Conservation (phyloP, 1,140 invertebrate species). For the Semibalanus balanoides region DNA sequence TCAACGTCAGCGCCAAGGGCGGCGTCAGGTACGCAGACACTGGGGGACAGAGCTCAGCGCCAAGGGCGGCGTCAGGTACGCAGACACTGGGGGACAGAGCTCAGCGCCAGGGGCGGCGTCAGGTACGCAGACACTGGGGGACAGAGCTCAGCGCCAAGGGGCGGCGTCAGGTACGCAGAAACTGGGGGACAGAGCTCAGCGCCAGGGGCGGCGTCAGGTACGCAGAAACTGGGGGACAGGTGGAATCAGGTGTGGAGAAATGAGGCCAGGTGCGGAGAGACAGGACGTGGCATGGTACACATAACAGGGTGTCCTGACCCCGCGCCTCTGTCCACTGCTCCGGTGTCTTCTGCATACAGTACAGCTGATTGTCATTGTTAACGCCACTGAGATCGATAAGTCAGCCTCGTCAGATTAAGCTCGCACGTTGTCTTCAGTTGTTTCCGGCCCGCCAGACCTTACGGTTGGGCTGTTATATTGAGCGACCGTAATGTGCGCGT, state of each 20-base stretch:
- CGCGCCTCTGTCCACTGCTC: too few relatives aligned
- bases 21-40: conserved; percentile 58
- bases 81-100: neutral
- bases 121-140: neutral
- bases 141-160: neutral
- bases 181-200: neutral
- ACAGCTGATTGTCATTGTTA: too few relatives aligned
- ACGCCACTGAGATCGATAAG: too few relatives aligned
- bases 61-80: conserved; percentile 35
- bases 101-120: neutral
- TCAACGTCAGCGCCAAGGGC: conserved; percentile 72
- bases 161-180: neutral
- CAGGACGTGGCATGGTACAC: too few relatives aligned
- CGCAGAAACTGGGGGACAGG: neutral
- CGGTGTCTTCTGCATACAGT: too few relatives aligned
- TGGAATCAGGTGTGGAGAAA: too few relatives aligned
- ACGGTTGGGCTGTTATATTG: neutral
- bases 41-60: conserved; percentile 42
- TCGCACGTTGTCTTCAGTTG: too few relatives aligned
- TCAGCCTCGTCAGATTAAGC: too few relatives aligned
- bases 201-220: neutral
- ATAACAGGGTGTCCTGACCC: too few relatives aligned
- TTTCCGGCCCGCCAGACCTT: too few relatives aligned
- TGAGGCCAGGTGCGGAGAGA: too few relatives aligned
- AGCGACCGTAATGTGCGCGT: too few relatives aligned